phyloP scores from a whole-genome alignment of 2,888 invertebrate genomes.

The Marronus borbonicus region DNA sequence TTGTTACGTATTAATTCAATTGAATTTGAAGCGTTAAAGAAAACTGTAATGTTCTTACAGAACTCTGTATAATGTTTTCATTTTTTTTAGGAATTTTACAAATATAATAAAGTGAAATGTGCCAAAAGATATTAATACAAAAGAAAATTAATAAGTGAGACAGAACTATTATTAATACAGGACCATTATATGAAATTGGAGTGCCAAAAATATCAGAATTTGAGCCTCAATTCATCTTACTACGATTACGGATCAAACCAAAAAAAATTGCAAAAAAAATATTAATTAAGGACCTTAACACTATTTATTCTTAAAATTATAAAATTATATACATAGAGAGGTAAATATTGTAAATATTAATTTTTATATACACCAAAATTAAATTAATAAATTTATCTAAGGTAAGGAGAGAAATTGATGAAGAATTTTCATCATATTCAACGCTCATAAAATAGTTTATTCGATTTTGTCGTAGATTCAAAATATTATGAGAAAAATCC shows the following conservation, averaged over 20 bases:
- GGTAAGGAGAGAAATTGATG: conserved; percentile 4
- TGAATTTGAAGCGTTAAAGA: too few species aligned
- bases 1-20: too few species aligned
- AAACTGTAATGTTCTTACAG: too few species aligned
- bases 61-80: too few species aligned
- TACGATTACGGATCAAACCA: background rate
- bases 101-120: background rate
- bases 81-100: background rate
- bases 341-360: conserved; percentile 20
- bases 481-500: background rate
- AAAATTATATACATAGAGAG: background rate
- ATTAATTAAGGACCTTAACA: background rate
- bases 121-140: background rate
- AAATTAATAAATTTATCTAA: conserved; percentile 10
- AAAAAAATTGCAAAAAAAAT: background rate
- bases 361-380: conserved; percentile 25
- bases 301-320: conserved; percentile 18
- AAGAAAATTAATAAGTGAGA: background rate
- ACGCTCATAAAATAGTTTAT: conserved; percentile 11
- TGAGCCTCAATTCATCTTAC: background rate
- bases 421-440: background rate
- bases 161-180: conserved; percentile 23
- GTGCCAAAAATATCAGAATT: conserved; percentile 31
- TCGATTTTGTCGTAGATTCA: background rate
- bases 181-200: conserved; percentile 21